Conservation (phyloP, 2,888 invertebrate genomes). For the Mythimna ferrago region DNA sequence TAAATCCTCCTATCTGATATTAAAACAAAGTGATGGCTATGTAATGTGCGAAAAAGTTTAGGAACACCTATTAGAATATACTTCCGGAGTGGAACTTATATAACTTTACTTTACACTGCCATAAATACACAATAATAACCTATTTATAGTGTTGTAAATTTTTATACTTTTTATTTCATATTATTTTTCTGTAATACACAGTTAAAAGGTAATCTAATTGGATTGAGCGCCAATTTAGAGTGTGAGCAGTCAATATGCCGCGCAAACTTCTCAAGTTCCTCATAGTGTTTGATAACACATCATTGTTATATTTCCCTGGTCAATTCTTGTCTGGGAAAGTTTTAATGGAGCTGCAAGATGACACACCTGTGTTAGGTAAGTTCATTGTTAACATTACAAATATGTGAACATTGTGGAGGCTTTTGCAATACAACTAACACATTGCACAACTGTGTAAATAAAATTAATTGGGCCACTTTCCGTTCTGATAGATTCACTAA, state of each 20-base stretch:
- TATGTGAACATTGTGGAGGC: constrained; percentile 14
- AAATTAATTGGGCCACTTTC: not conserved
- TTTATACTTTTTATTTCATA: constrained; percentile 7
- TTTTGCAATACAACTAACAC: constrained; percentile 20
- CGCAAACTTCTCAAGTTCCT: constrained; percentile 97
- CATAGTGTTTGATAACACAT: constrained; percentile 98
- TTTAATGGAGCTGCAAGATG: constrained; percentile 97
- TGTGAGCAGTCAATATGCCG: constrained; percentile 91
- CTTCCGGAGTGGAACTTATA: constrained; percentile 55
- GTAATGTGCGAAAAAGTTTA: constrained; percentile 33
- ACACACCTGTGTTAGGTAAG: constrained; percentile 96
- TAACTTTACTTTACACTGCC: constrained; percentile 56
- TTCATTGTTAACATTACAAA: constrained; percentile 43
- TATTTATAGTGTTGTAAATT: constrained; percentile 31
- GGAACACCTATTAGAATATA: constrained; percentile 18
- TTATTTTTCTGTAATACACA: constrained; percentile 16
- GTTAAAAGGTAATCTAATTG: constrained; percentile 34
- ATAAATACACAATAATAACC: constrained; percentile 55
- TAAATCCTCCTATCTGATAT: constrained; percentile 54
- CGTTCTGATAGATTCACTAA: not conserved
- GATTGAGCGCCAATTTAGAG: constrained; percentile 14
- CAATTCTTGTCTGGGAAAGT: constrained; percentile 98
- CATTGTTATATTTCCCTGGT: constrained; percentile 97
- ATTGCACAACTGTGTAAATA: constrained; percentile 24
- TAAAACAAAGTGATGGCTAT: constrained; percentile 33